phyloP scores from a whole-genome alignment of 2,113 vertebrate species.

The Tyrannus savana region DNA sequence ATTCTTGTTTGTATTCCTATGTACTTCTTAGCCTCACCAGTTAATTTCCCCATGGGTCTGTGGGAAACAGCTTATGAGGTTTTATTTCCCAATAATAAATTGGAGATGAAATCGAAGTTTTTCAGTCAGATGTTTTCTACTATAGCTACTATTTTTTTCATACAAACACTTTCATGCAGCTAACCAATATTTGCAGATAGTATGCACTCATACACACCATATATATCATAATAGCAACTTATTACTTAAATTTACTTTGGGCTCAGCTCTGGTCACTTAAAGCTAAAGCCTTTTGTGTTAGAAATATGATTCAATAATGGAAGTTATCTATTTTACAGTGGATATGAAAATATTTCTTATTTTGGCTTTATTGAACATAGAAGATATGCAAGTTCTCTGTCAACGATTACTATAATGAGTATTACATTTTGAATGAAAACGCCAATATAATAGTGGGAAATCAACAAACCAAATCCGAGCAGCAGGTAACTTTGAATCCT shows the following conservation, averaged over 20 bases:
- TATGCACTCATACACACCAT: neutral
- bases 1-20: neutral
- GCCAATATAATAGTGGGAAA: neutral
- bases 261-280: neutral
- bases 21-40: neutral
- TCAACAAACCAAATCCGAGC: neutral
- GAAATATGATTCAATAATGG: neutral
- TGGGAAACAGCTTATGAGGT: neutral
- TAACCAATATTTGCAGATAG: neutral
- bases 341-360: neutral
- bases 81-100: no score
- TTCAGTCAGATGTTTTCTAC: neutral
- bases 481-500: neutral
- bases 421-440: neutral
- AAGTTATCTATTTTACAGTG: neutral
- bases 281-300: neutral
- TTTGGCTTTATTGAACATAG: neutral
- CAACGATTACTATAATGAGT: neutral
- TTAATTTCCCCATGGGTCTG: neutral
- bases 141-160: neutral
- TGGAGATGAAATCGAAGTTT: neutral
- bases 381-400: neutral
- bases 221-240: neutral
- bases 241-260: neutral
- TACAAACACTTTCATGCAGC: neutral